A percentile compares a stretch with the other conserved stretches of the same genome.
Evolutionary conservation across 2,888 invertebrate genomes (phyloP).

Genomic region (Cephonodes hylas): DNA sequence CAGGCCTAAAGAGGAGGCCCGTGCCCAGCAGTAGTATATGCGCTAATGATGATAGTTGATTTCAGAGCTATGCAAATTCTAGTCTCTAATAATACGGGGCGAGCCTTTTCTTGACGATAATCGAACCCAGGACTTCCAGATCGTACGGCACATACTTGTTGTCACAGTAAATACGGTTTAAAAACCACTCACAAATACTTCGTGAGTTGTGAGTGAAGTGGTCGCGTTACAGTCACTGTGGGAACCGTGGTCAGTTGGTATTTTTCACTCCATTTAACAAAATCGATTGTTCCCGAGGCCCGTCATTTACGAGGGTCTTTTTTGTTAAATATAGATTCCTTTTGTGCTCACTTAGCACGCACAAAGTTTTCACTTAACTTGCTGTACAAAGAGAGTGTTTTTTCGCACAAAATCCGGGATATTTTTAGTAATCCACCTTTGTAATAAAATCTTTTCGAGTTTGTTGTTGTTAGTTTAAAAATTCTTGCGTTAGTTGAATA

Average conservation of each 20-base stretch:
- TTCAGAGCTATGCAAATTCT: no score
- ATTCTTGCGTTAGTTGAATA: no score
- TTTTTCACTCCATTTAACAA: constrained; percentile 68
- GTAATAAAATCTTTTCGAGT: not conserved
- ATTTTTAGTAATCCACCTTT: not conserved
- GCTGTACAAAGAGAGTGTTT: constrained; percentile 16
- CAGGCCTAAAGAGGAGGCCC: no score
- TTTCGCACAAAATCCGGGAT: not conserved
- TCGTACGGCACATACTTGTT: no score
- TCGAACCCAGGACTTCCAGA: no score
- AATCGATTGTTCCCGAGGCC: constrained; percentile 57
- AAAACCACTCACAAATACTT: not conserved
- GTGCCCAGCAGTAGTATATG: no score
- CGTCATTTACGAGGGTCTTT: constrained; percentile 38
- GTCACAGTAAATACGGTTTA: no score
- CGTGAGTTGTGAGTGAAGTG: constrained; percentile 26
- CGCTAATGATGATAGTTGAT: no score
- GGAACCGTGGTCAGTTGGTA: constrained; percentile 57
- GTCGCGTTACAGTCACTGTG: constrained; percentile 29
- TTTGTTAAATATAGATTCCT: constrained; percentile 40
- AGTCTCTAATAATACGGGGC: no score
- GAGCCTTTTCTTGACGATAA: no score
- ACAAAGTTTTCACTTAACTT: constrained; percentile 21
- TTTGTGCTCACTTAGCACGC: constrained; percentile 27
- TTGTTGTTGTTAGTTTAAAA: not conserved